Percentiles rank a stretch among this genome's conserved stretches.
Conservation (phyloP, 1,140 invertebrate species). For the Drosophila pandora region DNA sequence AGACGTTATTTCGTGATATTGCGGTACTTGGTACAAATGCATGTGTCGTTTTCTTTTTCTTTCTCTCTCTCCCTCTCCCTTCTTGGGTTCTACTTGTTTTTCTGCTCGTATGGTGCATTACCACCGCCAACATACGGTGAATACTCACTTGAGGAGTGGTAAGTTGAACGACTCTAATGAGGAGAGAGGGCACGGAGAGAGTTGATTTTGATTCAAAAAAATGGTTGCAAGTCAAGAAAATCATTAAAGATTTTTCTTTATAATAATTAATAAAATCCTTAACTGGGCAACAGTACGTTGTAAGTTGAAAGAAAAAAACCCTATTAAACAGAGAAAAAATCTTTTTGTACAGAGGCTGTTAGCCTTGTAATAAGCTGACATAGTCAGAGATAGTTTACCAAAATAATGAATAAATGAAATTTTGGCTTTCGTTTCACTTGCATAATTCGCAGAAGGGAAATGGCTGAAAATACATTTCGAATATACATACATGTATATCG, state of each 20-base stretch:
- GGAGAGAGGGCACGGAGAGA: not conserved
- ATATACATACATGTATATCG: conserved; percentile 24
- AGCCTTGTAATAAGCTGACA: conserved; percentile 12
- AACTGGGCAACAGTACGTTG: no score
- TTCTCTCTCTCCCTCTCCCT: no score
- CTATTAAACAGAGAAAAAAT: conserved; percentile 5
- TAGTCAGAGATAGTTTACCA: no score
- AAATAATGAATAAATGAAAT: conserved; percentile 7
- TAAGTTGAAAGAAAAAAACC: no score
- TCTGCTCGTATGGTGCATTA: no score
- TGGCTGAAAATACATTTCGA: conserved; percentile 7
- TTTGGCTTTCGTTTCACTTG: conserved; percentile 11
- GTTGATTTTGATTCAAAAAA: not conserved
- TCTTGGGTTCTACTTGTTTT: no score
- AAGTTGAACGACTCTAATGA: not conserved
- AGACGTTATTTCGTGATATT: conserved; percentile 1
- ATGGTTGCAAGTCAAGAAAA: conserved; percentile 2
- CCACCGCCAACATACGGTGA: no score
- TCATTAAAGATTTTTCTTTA: not conserved
- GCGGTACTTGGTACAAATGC: conserved; percentile 2
- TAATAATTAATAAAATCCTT: not conserved
- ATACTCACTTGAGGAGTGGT: no score
- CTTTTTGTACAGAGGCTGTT: conserved; percentile 6
- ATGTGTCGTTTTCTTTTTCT: not conserved
- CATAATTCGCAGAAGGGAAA: conserved; percentile 3